These are phyloP conservation scores for Aleadryas rufinucha DNA, from an alignment of 2,113 vertebrate genomes.

Conservation along the genomic window DNA sequence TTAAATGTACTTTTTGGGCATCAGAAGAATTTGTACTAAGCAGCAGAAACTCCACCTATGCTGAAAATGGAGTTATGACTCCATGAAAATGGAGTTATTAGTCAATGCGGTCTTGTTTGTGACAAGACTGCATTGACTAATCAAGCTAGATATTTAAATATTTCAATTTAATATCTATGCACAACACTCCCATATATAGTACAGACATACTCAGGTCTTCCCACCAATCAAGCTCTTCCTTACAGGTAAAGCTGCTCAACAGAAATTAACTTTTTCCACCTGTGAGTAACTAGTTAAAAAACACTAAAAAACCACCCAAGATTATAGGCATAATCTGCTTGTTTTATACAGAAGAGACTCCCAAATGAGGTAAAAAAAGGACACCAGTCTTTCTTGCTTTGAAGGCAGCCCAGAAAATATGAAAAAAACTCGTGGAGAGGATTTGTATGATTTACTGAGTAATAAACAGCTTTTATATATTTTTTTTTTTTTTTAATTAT, in stretches of 20 bases:
- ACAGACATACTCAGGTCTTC: not conserved
- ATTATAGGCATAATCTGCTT: not conserved
- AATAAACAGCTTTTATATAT: not conserved
- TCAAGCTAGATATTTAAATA: not conserved
- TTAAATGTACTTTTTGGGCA: not conserved
- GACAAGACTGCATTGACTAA: not conserved
- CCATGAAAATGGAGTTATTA: not conserved
- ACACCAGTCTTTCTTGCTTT: not conserved
- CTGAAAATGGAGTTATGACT: not conserved
- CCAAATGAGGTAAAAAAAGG: not conserved
- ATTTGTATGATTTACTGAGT: not conserved
- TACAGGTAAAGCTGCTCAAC: not conserved
- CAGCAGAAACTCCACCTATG: not conserved
- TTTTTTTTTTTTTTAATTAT: not conserved
- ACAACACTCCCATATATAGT: not conserved
- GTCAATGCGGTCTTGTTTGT: too few relatives aligned
- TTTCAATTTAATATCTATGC: not conserved
- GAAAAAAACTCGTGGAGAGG: accelerated
- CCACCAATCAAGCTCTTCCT: not conserved
- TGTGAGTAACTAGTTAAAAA: not conserved
- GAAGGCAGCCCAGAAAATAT: not conserved
- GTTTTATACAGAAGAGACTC: not conserved
- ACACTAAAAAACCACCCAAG: accelerated
- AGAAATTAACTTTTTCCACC: not conserved
- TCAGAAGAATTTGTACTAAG: not conserved